Evolutionary conservation across 1,140 invertebrate species (phyloP).

Genomic region (Aphaenogaster ashmeadi): DNA sequence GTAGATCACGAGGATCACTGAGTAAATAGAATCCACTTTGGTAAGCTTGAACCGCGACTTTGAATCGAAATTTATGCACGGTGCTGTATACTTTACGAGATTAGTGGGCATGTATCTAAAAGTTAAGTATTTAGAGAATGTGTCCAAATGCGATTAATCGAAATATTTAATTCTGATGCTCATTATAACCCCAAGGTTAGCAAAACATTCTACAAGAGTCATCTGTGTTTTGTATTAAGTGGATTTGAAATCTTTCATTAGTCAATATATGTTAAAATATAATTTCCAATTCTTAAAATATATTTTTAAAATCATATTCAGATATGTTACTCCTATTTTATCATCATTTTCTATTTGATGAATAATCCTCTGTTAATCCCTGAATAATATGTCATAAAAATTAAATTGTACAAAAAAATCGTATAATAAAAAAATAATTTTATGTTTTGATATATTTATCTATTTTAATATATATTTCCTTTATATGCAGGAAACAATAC

Average conservation of each 20-base stretch:
- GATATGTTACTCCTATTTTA: background rate
- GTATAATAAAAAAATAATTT: background rate
- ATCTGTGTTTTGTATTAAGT: background rate
- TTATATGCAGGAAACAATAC: background rate
- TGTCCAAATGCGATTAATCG: constrained; percentile 11
- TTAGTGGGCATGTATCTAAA: constrained; percentile 20
- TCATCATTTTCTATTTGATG: background rate
- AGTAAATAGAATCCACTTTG: constrained; percentile 72
- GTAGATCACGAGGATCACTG: constrained; percentile 73
- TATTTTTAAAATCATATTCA: background rate
- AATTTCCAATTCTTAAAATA: background rate
- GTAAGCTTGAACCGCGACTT: constrained; percentile 56
- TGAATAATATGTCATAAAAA: constrained; percentile 1
- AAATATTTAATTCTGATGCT: constrained; percentile 42
- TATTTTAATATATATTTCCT: background rate
- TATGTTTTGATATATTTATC: background rate
- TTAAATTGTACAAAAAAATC: background rate
- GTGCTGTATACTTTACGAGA: constrained; percentile 17
- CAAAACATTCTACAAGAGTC: background rate
- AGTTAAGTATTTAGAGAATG: constrained; percentile 25
- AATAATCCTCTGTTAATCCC: background rate
- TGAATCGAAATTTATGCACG: constrained; percentile 64
- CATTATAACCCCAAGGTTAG: background rate
- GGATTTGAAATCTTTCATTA: background rate
- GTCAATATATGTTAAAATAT: background rate